These are phyloP conservation scores for Urocitellus parryii DNA, from an alignment of 2,113 vertebrate genomes.

Conservation along the genomic window DNA sequence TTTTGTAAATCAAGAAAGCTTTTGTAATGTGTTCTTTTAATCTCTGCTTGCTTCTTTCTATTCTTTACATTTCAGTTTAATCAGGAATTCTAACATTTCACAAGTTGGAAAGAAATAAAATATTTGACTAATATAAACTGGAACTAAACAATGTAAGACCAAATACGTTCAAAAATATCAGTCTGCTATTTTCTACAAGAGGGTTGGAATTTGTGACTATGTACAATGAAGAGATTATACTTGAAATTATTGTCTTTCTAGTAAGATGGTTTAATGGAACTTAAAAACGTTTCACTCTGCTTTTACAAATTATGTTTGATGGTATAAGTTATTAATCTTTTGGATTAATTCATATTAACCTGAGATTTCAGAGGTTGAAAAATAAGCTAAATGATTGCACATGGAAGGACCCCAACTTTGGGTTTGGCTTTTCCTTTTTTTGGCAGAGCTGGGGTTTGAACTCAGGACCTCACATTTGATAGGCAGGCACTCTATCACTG, in stretches of 20 bases:
- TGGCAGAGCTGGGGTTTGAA: neutral
- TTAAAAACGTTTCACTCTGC: neutral
- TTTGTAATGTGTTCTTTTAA: constrained; percentile 71
- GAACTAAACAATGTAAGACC: constrained; percentile 24
- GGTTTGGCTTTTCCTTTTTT: neutral
- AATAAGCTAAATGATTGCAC: neutral
- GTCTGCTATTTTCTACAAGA: neutral
- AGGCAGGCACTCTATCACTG: neutral
- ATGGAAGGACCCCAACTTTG: neutral
- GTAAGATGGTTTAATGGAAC: neutral
- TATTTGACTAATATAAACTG: constrained; percentile 15
- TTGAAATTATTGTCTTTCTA: constrained; percentile 30
- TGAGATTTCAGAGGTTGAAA: neutral
- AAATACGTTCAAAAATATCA: neutral
- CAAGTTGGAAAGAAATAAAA: constrained; percentile 57
- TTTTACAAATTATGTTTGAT: constrained; percentile 34
- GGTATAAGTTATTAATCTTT: constrained; percentile 18
- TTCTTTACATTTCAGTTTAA: constrained; percentile 68
- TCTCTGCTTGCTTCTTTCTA: constrained; percentile 56
- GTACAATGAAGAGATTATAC: neutral
- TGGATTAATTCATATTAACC: neutral
- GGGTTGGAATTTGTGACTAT: neutral
- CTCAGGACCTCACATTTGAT: neutral
- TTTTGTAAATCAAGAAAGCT: constrained; percentile 79
- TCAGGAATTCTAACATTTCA: constrained; percentile 67